These are phyloP conservation scores for Acanthopagrus latus DNA, from an alignment of 2,797 vertebrate species.

Conservation along the genomic window DNA sequence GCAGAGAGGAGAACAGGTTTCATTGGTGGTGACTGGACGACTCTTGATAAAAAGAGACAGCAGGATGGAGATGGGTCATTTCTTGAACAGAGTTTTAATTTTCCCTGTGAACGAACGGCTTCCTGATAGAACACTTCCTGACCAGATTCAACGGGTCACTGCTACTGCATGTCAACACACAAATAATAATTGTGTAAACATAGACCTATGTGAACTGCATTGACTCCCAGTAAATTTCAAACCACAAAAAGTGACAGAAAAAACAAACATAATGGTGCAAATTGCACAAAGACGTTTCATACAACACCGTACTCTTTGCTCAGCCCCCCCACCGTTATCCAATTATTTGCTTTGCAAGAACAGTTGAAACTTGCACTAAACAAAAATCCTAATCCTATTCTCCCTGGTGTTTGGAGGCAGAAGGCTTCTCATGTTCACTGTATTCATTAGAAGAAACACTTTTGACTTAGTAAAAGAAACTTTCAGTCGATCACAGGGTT, in stretches of 20 bases:
- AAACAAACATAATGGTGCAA: background rate
- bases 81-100: too few relatives aligned
- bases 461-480: slow-evolving; percentile 23
- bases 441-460: slow-evolving; percentile 38
- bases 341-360: slow-evolving; percentile 39
- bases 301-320: background rate
- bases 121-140: too few relatives aligned
- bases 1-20: too few relatives aligned
- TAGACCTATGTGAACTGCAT: background rate
- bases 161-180: too few relatives aligned
- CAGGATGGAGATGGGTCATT: too few relatives aligned
- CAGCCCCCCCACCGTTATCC: slow-evolving; percentile 9
- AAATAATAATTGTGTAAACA: too few relatives aligned
- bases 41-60: too few relatives aligned
- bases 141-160: too few relatives aligned
- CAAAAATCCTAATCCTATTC: slow-evolving; percentile 17
- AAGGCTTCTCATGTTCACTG: background rate
- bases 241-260: background rate
- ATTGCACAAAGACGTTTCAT: background rate
- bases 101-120: too few relatives aligned
- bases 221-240: background rate
- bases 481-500: slow-evolving; percentile 11
- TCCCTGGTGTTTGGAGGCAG: slow-evolving; percentile 2
- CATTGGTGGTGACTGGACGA: too few relatives aligned
- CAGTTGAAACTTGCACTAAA: slow-evolving; percentile 9